Evolutionary conservation across 2,888 invertebrate genomes (phyloP).

Genomic region (Tetropium fuscum): DNA sequence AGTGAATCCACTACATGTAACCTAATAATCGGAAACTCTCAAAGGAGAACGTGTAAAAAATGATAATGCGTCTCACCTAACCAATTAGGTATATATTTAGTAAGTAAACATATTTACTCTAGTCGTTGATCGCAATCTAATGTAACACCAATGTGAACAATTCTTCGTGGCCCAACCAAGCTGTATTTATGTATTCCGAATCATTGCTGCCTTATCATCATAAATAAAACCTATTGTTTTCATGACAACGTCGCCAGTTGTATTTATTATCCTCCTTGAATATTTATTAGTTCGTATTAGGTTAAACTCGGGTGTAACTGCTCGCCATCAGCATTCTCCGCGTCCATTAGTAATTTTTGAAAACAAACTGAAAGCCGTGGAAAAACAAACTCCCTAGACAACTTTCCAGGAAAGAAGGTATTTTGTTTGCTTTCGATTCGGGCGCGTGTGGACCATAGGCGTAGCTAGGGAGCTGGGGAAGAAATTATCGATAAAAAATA

Average conservation of each 20-base stretch:
- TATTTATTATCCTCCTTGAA: conserved; percentile 20
- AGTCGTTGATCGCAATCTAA: too few relatives aligned
- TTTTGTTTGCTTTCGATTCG: too few relatives aligned
- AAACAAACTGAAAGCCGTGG: conserved; percentile 10
- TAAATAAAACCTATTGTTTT: conserved; percentile 21
- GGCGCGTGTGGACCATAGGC: too few relatives aligned
- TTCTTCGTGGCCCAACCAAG: background rate
- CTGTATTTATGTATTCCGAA: conserved; percentile 13
- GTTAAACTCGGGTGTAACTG: conserved; percentile 11
- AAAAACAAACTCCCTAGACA: conserved; percentile 9
- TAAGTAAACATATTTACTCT: too few relatives aligned
- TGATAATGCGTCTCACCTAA: too few relatives aligned
- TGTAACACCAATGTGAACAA: background rate
- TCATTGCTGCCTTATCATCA: conserved; percentile 16
- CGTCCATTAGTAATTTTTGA: conserved; percentile 9
- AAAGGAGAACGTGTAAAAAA: too few relatives aligned
- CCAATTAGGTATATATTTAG: too few relatives aligned
- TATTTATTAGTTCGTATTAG: conserved; percentile 20
- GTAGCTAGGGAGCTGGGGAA: too few relatives aligned
- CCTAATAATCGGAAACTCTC: too few relatives aligned
- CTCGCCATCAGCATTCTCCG: background rate
- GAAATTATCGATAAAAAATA: too few relatives aligned
- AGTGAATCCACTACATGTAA: too few relatives aligned
- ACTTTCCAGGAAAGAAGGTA: too few relatives aligned
- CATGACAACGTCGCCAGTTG: conserved; percentile 21